These are phyloP conservation scores for Ceriagrion tenellum DNA, from an alignment of 2,888 invertebrate species.

Conservation along the genomic window DNA sequence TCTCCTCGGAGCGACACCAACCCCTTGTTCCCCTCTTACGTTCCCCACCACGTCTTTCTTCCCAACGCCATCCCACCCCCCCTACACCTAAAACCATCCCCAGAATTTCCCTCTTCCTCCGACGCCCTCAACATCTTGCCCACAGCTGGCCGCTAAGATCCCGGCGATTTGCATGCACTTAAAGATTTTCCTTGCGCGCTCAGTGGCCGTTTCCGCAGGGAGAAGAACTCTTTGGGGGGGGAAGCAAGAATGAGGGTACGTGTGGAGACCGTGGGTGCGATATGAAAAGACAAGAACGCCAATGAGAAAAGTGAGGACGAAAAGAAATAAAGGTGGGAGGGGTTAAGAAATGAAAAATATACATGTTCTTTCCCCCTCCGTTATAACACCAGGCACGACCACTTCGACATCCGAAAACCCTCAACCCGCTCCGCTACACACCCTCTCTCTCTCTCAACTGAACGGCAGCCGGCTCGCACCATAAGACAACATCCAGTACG, in stretches of 20 bases:
- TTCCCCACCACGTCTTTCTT: background rate
- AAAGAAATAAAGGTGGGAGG: background rate
- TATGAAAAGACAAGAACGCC: background rate
- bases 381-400: conserved; percentile 7
- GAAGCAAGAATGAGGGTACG: background rate
- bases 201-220: conserved; percentile 46
- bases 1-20: conserved; percentile 40
- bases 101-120: background rate
- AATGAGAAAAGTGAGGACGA: background rate
- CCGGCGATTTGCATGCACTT: conserved; percentile 66
- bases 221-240: background rate
- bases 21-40: background rate
- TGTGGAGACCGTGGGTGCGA: background rate
- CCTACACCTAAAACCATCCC: background rate
- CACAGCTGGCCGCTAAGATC: conserved; percentile 61
- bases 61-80: background rate
- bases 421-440: background rate
- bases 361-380: background rate
- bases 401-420: background rate
- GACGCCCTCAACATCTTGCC: conserved; percentile 41
- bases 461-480: background rate
- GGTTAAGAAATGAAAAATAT: conserved; percentile 51
- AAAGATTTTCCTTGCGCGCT: conserved; percentile 50
- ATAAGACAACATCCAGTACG: background rate
- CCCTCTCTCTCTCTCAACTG: background rate